Base-by-base conservation (phyloP, 2,113 vertebrate species). In the Heterotis niloticus region DNA sequence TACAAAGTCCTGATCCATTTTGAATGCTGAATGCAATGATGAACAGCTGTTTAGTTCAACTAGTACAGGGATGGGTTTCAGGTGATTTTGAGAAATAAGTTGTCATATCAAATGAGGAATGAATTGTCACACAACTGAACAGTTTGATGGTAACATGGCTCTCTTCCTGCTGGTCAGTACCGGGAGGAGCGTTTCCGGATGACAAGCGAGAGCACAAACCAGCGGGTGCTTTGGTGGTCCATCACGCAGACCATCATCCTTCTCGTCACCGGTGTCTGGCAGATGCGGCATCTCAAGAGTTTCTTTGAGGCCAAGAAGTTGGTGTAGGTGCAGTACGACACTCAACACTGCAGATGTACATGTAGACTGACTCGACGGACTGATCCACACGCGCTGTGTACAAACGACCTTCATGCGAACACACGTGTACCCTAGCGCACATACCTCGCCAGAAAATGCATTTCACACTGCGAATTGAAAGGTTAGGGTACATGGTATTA, bases 261-360 rank as follows among this genome's bases (percentile, higher is more conserved):
- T 84, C 93, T 98, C 84, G 84, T 96, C 87, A 98, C 95, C 0
- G 96, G 96, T 54, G 94, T 98, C 84, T 98, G 96, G 96, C 96
- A 98, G 90, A 98, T 98, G 96, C 92, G 94, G 70, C 96, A 98
- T 76, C 95, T 98, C 80, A 98, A 98, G 85, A 96, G 96, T 86
- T 98, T 98, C 88, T 98, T 98, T 18, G 96, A 98, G 85, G 96
- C 96, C 83, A 98, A 98, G 89, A 98, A 98, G 78, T 85, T 98
- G 84, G 96, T 98, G 82, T 98, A 91, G 83, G 1, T 0, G 59
- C 2, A 56, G 29, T 14, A 14, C 5, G 0, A 70, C 28, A 11
- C 60, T 5, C 1, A 28, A 68, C 17, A 1, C 18, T 44, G 34
- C 34, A 44, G 34, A 44, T 7, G 34, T 44, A 2, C 34, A 7